Conservation (phyloP, 2,888 invertebrate genomes). For the Catotricha subobsoleta region DNA sequence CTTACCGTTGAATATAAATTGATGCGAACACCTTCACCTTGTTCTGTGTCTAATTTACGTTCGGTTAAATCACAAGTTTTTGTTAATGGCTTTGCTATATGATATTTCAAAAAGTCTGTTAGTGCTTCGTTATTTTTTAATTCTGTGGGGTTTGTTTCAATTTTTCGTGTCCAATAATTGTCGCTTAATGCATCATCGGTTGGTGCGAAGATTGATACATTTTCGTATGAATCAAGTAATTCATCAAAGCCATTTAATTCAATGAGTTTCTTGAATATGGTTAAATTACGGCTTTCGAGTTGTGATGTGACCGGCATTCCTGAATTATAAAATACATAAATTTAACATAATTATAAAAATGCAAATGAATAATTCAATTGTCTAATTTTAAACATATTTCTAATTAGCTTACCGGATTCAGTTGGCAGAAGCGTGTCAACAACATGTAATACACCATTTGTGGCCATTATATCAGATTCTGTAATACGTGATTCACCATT, state of each 20-base stretch:
- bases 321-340: too few relatives aligned
- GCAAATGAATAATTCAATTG: too few relatives aligned
- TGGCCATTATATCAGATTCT: conserved; percentile 43
- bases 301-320: conserved; percentile 28
- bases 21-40: conserved; percentile 34
- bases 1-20: conserved; percentile 40
- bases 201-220: conserved; percentile 44
- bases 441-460: conserved; percentile 54
- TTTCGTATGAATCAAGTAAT: conserved; percentile 37
- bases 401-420: conserved; percentile 39
- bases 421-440: conserved; percentile 48
- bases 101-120: conserved; percentile 41
- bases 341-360: too few relatives aligned
- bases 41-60: conserved; percentile 32
- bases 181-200: conserved; percentile 42
- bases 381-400: too few relatives aligned
- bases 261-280: conserved; percentile 37
- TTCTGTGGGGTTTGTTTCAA: conserved; percentile 23
- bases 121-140: conserved; percentile 30
- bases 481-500: conserved; percentile 39
- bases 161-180: conserved; percentile 23
- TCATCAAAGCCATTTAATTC: conserved; percentile 36
- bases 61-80: conserved; percentile 39
- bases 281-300: conserved; percentile 40
- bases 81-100: conserved; percentile 37